Conservation (phyloP, 2,888 invertebrate genomes). For the Mesoligia furuncula region DNA sequence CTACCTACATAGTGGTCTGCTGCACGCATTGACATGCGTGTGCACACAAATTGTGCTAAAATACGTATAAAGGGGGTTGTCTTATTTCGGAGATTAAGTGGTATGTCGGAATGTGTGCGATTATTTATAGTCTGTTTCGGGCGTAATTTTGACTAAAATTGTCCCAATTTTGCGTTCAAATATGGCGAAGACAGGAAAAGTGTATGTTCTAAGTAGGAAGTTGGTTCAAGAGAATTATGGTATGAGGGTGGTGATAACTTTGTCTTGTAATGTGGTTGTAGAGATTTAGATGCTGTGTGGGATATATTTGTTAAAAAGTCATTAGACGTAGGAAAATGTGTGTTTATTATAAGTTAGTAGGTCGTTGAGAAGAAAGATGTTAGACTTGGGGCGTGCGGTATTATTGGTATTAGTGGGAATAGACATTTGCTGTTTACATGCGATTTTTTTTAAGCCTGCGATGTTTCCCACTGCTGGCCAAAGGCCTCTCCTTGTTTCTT, state of each 20-base stretch:
- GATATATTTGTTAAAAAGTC: background rate
- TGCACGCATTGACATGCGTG: slow-evolving; percentile 67
- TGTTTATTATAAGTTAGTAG: background rate
- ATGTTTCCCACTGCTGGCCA: too few relatives aligned
- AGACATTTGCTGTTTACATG: background rate
- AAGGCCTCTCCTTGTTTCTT: too few relatives aligned
- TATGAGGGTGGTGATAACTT: background rate
- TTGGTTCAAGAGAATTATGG: slow-evolving; percentile 9
- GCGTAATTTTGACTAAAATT: slow-evolving; percentile 60
- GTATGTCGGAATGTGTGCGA: slow-evolving; percentile 69
- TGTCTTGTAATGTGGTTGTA: background rate
- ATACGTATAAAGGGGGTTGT: slow-evolving; percentile 70
- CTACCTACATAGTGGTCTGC: slow-evolving; percentile 66
- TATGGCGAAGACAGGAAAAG: slow-evolving; percentile 13
- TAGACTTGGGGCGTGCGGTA: background rate
- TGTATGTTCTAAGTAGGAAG: slow-evolving; percentile 11
- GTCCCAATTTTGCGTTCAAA: slow-evolving; percentile 28
- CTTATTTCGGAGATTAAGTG: slow-evolving; percentile 76
- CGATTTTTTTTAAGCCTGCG: too few relatives aligned
- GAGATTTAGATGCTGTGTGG: slow-evolving; percentile 6
- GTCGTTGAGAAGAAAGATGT: background rate
- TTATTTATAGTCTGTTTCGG: slow-evolving; percentile 69
- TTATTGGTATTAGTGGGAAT: background rate
- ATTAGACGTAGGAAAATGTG: background rate
- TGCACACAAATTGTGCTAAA: slow-evolving; percentile 71